Evolutionary conservation across 2,888 invertebrate genomes (phyloP), one percentile per base, ranked within the genome.

Genomic region (Tetranychus piercei): DNA sequence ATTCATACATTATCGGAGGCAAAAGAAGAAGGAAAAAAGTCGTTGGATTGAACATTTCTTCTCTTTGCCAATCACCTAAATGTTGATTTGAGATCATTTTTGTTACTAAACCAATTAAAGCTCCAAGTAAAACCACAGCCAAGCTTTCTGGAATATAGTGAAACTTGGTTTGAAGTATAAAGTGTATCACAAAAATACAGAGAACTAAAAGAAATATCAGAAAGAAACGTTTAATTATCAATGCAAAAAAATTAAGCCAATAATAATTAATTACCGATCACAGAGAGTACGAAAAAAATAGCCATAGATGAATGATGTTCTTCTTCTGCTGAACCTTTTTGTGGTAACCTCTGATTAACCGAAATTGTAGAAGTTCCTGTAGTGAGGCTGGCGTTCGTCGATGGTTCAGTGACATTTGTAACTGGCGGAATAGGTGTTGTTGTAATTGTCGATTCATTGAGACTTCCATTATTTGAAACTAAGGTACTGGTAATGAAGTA

Each of bases 1-100:
- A 95, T 83, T 99, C 99, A 85, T 99, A 99, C 80, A 99, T 99
- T 75, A 99, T 99, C 1, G 99, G 99, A 11, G 99, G 99, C 74
- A 99, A 83, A 1, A 99, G 86, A 3, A 99, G 91, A 74, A 99
- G 86, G 81, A 99, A 99, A 83, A 99, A 99, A 34, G 96, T 93
- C 23, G 96, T 99, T 0, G 99, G 97, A 8, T 95, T 94, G 81
- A 99, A 95, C 0, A 95, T 93, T 83, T 99, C 97, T 82, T 96
- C 96, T 82, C 94, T 84, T 81, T 83, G 88, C 94, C 94, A 95
- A 82, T 94, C 93, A 69, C 91, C 92, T 79, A 92, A 89, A 81
- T 94, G 91, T 80, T 88, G 87, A 79, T 89, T 89, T 1, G 92
- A 92, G 86, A 94, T 88, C 8, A 95, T 84, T 82, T 93, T 94